Conservation (phyloP, 2,113 vertebrate species). For the Conger conger region DNA sequence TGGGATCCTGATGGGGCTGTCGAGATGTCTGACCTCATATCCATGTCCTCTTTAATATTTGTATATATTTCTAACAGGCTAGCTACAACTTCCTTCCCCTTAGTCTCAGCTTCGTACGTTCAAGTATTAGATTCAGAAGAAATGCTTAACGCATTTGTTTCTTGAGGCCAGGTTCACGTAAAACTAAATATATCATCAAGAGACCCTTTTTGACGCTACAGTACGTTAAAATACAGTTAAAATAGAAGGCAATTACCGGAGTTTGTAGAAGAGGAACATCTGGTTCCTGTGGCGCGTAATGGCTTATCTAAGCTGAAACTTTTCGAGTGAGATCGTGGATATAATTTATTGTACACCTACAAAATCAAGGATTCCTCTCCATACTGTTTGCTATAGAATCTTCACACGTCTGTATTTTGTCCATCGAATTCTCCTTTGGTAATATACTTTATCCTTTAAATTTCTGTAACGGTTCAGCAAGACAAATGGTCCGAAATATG, state of each 20-base stretch:
- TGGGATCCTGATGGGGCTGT: constrained; percentile 76
- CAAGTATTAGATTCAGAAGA: constrained; percentile 1
- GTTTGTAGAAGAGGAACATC: constrained; percentile 14
- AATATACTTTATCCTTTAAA: constrained; percentile 14
- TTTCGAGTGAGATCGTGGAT: background rate
- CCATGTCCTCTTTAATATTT: constrained; percentile 66
- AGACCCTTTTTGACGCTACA: background rate
- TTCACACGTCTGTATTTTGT: constrained; percentile 31
- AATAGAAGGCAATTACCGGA: constrained; percentile 2
- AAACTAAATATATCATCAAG: constrained; percentile 5
- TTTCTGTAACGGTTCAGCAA: constrained; percentile 3
- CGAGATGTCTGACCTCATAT: constrained; percentile 85
- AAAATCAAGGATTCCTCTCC: constrained; percentile 5
- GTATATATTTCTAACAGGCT: constrained; percentile 1
- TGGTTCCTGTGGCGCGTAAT: background rate
- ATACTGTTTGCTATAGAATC: constrained; percentile 20
- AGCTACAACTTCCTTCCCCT: background rate
- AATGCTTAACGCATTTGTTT: constrained; percentile 15
- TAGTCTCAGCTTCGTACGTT: background rate
- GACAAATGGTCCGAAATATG: constrained; percentile 20
- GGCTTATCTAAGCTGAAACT: background rate
- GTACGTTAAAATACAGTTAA: background rate
- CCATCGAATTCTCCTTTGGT: constrained; percentile 25
- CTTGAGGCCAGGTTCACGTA: background rate
- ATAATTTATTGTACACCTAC: background rate